Evolutionary conservation across 2,113 vertebrate genomes (phyloP).

Genomic region (Acrocephalus kingi): DNA sequence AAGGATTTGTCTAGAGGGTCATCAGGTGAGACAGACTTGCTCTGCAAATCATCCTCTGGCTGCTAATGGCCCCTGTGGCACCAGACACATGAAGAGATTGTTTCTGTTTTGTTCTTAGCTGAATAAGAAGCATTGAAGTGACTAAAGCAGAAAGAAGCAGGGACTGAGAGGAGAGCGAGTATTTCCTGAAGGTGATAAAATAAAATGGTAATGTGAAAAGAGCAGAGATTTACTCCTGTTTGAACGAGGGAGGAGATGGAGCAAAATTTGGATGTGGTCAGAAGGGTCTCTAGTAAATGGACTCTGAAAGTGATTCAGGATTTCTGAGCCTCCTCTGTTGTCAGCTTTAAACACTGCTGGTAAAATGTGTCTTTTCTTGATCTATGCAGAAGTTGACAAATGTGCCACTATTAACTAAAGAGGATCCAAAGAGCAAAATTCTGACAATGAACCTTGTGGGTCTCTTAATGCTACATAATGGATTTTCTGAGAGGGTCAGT

Average conservation of each 20-base stretch:
- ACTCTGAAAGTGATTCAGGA: neutral
- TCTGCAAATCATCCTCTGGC: neutral
- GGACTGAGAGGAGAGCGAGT: neutral
- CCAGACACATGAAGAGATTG: neutral
- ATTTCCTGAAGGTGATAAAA: neutral
- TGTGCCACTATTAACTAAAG: neutral
- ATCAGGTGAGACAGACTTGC: neutral
- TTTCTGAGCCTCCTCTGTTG: neutral
- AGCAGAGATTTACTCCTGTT: neutral
- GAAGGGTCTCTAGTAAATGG: neutral
- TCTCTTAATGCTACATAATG: neutral
- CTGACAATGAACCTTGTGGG: neutral
- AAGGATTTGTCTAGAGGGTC: neutral
- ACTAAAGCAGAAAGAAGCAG: neutral
- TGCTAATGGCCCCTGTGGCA: neutral
- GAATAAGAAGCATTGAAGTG: neutral
- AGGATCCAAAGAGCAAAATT: neutral
- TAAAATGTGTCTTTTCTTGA: neutral
- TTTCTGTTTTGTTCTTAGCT: neutral
- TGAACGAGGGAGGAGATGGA: neutral
- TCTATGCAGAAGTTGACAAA: conserved; percentile 22
- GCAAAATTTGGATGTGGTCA: neutral
- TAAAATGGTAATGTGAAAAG: neutral
- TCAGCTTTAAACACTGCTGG: neutral
- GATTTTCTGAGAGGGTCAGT: neutral